Conservation (phyloP, 2,888 invertebrate genomes). For the Caenorhabditis sinica region DNA sequence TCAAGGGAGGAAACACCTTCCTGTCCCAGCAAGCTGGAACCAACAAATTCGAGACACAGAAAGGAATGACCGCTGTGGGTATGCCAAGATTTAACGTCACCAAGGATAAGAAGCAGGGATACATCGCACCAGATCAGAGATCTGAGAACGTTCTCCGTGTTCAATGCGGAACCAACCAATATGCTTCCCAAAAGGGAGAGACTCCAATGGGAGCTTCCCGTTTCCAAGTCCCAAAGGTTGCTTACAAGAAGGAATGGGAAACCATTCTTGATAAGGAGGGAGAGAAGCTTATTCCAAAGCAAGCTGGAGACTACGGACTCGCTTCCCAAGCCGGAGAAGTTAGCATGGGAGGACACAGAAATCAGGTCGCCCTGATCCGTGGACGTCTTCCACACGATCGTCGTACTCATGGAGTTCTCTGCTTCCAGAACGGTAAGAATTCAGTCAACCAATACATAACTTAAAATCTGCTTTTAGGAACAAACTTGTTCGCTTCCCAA, state of each 20-base stretch:
- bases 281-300: constrained; percentile 83
- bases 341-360: constrained; percentile 82
- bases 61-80: constrained; percentile 82
- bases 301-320: constrained; percentile 83
- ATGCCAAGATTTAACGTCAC: constrained; percentile 83
- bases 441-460: neutral
- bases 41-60: constrained; percentile 83
- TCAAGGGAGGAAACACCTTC: constrained; percentile 82
- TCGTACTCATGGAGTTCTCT: constrained; percentile 82
- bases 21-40: constrained; percentile 82
- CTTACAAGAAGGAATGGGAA: constrained; percentile 83
- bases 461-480: constrained; percentile 73
- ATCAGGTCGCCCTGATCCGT: constrained; percentile 83
- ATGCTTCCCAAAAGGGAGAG: constrained; percentile 83
- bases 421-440: constrained; percentile 81
- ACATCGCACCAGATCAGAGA: constrained; percentile 81
- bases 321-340: constrained; percentile 81
- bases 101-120: constrained; percentile 83
- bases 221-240: constrained; percentile 79
- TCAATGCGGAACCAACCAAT: constrained; percentile 83
- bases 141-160: constrained; percentile 81
- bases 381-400: constrained; percentile 83
- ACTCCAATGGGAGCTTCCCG: constrained; percentile 82
- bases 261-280: constrained; percentile 83
- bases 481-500: constrained; percentile 83